These are phyloP conservation scores for Netelia inedita DNA, from an alignment of 2,888 invertebrate genomes.

Conservation along the genomic window DNA sequence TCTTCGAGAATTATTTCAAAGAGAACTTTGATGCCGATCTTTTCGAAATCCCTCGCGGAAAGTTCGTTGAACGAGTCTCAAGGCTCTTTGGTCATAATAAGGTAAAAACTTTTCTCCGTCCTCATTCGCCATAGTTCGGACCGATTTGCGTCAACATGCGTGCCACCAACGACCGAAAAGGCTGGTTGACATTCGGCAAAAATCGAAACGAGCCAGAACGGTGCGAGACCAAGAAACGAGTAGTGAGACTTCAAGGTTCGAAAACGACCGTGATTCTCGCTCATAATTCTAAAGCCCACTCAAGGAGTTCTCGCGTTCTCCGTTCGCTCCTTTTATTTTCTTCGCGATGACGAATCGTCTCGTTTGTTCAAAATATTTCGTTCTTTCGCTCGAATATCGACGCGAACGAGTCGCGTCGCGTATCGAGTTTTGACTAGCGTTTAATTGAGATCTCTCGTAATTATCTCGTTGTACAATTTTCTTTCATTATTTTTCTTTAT, in stretches of 20 bases:
- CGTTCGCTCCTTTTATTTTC: constrained; percentile 43
- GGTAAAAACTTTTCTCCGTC: constrained; percentile 20
- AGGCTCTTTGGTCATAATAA: constrained; percentile 4
- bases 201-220: constrained; percentile 54
- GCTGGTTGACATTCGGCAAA: constrained; percentile 53
- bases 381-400: neutral
- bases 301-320: constrained; percentile 32
- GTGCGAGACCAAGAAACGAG: constrained; percentile 27
- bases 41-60: neutral
- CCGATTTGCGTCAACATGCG: constrained; percentile 34
- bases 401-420: neutral
- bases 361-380: neutral
- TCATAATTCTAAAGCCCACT: constrained; percentile 11
- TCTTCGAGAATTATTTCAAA: neutral
- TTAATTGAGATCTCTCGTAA: neutral
- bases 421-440: neutral
- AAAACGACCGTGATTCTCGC: constrained; percentile 17
- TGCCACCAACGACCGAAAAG: constrained; percentile 49
- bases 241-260: constrained; percentile 44
- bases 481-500: constrained; percentile 1
- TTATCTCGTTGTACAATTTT: neutral
- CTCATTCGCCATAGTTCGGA: constrained; percentile 3
- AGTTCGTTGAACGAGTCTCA: constrained; percentile 48
- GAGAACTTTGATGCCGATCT: neutral
- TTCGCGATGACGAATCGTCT: constrained; percentile 44